phyloP scores from a whole-genome alignment of 2,797 vertebrate species.

The Triplophysa bombifrons region DNA sequence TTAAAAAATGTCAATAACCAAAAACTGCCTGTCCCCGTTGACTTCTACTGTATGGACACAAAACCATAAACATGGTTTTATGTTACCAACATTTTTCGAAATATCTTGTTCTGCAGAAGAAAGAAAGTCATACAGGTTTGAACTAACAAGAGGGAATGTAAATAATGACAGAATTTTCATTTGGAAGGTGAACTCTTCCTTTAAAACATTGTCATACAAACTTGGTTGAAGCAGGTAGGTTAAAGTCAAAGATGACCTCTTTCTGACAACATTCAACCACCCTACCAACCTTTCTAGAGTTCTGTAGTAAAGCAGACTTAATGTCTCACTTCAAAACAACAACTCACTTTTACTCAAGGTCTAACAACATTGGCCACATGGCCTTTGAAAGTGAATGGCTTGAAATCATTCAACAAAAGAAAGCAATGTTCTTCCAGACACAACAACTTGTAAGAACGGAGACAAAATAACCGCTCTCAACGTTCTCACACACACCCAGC shows the following conservation, averaged over 20 bases:
- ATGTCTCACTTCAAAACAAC: conserved; percentile 5
- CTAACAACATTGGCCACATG: not conserved
- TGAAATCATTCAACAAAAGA: conserved; percentile 13
- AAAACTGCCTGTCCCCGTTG: no score
- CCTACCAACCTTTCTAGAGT: conserved; percentile 6
- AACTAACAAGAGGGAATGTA: no score
- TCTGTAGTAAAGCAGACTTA: conserved; percentile 18
- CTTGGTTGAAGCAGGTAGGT: conserved; percentile 29
- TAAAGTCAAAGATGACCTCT: conserved; percentile 54
- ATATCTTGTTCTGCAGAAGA: no score
- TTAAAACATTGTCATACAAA: not conserved
- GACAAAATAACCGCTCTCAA: conserved; percentile 29
- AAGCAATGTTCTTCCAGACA: conserved; percentile 23
- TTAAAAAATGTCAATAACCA: no score
- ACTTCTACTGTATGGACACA: no score
- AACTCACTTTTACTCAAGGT: not conserved
- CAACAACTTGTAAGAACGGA: conserved; percentile 40
- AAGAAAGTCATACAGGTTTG: no score
- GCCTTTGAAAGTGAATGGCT: not conserved
- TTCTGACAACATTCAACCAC: no score
- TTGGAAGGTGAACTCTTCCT: no score
- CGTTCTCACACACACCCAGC: not conserved
- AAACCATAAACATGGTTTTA: no score
- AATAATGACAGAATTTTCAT: no score
- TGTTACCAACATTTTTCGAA: no score